Evolutionary conservation across 1,140 invertebrate genomes (phyloP).

Genomic region (Diuraphis noxia): DNA sequence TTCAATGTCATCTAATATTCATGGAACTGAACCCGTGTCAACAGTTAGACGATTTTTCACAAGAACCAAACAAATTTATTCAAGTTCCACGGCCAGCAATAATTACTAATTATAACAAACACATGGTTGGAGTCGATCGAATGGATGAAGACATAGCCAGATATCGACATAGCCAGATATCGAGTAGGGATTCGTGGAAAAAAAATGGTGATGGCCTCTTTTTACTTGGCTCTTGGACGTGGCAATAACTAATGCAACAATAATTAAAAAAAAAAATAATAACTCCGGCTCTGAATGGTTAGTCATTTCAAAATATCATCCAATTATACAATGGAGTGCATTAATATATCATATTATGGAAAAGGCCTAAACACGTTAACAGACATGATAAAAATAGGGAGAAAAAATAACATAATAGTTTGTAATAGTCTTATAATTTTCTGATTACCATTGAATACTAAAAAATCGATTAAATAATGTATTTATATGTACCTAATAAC

Average conservation of each 20-base stretch:
- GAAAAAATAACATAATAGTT: too few relatives aligned
- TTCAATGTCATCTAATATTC: constrained; percentile 54
- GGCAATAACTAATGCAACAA: constrained; percentile 45
- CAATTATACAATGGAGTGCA: too few relatives aligned
- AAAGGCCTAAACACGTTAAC: too few relatives aligned
- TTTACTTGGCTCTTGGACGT: constrained; percentile 55
- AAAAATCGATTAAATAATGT: too few relatives aligned
- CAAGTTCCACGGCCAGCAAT: constrained; percentile 55
- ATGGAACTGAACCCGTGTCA: constrained; percentile 54
- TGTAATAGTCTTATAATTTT: too few relatives aligned
- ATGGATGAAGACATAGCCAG: constrained; percentile 55
- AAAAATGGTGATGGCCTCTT: constrained; percentile 57
- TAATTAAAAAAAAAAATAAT: neutral
- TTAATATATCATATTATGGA: too few relatives aligned
- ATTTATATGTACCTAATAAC: too few relatives aligned
- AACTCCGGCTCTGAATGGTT: neutral
- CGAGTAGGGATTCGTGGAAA: constrained; percentile 56
- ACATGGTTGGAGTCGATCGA: constrained; percentile 55
- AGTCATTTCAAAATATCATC: too few relatives aligned
- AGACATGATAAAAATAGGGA: too few relatives aligned
- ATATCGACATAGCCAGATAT: constrained; percentile 55
- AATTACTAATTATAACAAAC: constrained; percentile 56
- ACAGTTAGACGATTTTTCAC: constrained; percentile 55
- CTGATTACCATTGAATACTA: too few relatives aligned
- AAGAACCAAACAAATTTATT: constrained; percentile 54